Conservation (phyloP, 2,113 vertebrate genomes). For the Pterocles gutturalis region DNA sequence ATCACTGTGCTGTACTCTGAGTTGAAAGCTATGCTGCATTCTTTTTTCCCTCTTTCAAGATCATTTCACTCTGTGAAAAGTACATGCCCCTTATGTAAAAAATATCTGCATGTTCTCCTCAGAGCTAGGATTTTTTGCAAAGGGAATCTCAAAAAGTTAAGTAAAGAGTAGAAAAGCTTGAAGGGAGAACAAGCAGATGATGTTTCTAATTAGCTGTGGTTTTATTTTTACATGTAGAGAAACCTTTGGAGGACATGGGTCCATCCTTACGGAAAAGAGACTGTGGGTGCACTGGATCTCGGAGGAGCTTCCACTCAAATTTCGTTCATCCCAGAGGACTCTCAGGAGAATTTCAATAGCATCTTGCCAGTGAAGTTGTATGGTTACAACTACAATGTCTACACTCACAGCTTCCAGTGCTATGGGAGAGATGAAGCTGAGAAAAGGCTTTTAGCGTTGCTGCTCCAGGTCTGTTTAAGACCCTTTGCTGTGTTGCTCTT, state of each 20-base stretch:
- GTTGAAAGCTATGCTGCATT: background rate
- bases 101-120: background rate
- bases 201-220: background rate
- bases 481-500: background rate
- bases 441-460: constrained; percentile 82
- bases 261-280: constrained; percentile 81
- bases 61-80: background rate
- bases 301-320: constrained; percentile 97
- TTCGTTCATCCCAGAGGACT: constrained; percentile 79
- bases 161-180: background rate
- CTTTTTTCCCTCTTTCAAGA: background rate
- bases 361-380: constrained; percentile 85
- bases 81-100: background rate
- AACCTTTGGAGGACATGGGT: constrained; percentile 86
- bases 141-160: background rate
- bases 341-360: constrained; percentile 24
- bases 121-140: background rate
- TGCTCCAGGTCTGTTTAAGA: constrained; percentile 80
- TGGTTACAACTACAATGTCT: constrained; percentile 89
- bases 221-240: constrained; percentile 75
- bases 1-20: background rate
- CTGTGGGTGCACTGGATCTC: constrained; percentile 90
- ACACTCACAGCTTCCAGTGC: constrained; percentile 94
- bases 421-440: constrained; percentile 92
- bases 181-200: background rate